phyloP scores from a whole-genome alignment of 2,797 vertebrate genomes.

The Trematocara caparti region DNA sequence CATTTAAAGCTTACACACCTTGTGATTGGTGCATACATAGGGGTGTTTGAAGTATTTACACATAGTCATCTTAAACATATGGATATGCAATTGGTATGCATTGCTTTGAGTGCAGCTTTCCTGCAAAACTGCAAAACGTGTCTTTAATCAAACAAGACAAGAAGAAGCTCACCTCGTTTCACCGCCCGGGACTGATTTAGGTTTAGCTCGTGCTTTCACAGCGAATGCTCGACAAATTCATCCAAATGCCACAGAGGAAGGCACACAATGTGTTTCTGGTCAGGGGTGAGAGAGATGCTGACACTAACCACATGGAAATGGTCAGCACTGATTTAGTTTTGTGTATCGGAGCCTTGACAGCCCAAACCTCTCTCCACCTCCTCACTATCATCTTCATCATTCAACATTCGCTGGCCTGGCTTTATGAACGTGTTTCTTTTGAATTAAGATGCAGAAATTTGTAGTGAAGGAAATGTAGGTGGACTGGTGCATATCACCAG shows the following conservation, averaged over 20 bases:
- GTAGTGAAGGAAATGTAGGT: background rate
- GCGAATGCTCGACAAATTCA: background rate
- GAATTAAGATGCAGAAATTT: background rate
- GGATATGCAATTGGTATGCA: background rate
- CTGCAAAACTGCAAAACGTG: background rate
- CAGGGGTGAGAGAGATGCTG: background rate
- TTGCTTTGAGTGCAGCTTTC: background rate
- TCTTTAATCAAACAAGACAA: background rate
- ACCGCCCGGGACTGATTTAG: background rate
- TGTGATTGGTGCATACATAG: background rate
- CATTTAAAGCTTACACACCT: background rate
- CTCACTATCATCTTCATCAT: background rate
- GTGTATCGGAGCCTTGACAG: constrained; percentile 13
- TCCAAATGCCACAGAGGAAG: constrained; percentile 12
- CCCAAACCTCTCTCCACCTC: background rate
- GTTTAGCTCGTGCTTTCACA: background rate
- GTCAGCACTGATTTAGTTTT: constrained; percentile 10
- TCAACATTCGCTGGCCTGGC: background rate
- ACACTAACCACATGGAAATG: constrained; percentile 29
- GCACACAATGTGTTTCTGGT: constrained; percentile 12
- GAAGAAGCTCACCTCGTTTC: background rate
- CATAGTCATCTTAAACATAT: background rate
- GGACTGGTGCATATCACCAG: background rate
- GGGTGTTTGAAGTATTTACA: background rate
- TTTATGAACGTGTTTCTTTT: background rate